Base-by-base conservation (phyloP, 92 coral and sea anemone genomes). In the Phymanthus crucifer region DNA sequence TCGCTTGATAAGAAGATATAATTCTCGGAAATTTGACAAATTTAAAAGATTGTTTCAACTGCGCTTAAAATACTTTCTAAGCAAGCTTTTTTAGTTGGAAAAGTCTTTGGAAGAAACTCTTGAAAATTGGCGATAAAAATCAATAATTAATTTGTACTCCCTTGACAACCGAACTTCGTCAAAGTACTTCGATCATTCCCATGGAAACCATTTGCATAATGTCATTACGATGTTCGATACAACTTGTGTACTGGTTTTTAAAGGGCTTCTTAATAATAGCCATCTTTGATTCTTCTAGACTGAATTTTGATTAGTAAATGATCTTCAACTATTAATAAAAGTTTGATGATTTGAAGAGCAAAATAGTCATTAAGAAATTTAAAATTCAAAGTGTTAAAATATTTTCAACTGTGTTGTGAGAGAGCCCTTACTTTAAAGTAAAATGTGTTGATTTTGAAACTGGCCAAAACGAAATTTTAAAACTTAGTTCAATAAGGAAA, bases 151-250 rank as follows among this genome's bases (percentile, higher is more conserved):
- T 57, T 56, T 64, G 35, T 12, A 32, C 2, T 10, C 68, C 68
- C 73, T 61, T 77, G 72, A 37, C 81, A 77, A 77, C 81, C 57
- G 47, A 36, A 77, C 40, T 57, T 77, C 81, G 81, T 77, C 81
- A 77, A 77, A 77, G 81, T 61, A 61, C 33, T 58, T 18, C 37
- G 38, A 35, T 6, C 40, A 40, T 77, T 77, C 3, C 81, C 72
- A 77, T 77, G 34, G 81, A 61, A 37, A 77, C 72, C 19, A 75
- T 75, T 75, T 45, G 40, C 48, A 14, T 11, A n/a, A 10, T 61
- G 34, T 61, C 32, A 61, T 61, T 27, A 24, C 26, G n/a, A 7
- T 61, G 29, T 34, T 27, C 17, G 68, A 24, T 24, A n/a, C 34
- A 12, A 61, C 11, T 29, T 27, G 16, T 24, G 29, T 1, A 11